phyloP scores from a whole-genome alignment of 2,888 invertebrate genomes.

The Tribolium freemani region DNA sequence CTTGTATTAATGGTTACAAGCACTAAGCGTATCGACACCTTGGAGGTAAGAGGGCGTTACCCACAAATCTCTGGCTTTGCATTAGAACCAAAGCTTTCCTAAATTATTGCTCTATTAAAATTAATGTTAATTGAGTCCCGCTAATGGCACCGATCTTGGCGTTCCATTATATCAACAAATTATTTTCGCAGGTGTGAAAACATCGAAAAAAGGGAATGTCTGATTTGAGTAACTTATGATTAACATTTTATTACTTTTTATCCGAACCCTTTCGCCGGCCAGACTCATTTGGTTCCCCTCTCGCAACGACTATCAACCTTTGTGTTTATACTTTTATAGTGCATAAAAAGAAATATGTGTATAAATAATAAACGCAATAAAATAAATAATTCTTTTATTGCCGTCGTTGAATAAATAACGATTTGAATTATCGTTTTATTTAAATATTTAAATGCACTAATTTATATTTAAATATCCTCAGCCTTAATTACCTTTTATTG shows the following conservation, averaged over 20 bases:
- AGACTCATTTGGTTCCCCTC: constrained; percentile 53
- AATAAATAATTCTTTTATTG: constrained; percentile 61
- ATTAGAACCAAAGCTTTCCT: constrained; percentile 15
- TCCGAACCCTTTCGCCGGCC: constrained; percentile 43
- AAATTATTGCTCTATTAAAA: constrained; percentile 20
- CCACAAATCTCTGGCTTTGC: constrained; percentile 4
- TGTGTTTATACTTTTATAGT: constrained; percentile 58
- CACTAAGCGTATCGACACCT: constrained; percentile 21
- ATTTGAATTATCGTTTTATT: constrained; percentile 49
- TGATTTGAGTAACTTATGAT: constrained; percentile 57
- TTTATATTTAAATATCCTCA: constrained; percentile 56
- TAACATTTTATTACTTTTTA: constrained; percentile 61
- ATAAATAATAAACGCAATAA: constrained; percentile 61
- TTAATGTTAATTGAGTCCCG: constrained; percentile 22
- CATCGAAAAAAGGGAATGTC: not conserved
- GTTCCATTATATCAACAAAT: not conserved
- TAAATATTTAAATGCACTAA: constrained; percentile 57
- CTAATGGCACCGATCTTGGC: not conserved
- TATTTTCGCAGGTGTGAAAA: not conserved
- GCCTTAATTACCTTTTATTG: constrained; percentile 51
- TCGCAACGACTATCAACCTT: constrained; percentile 59
- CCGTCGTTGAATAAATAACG: constrained; percentile 53
- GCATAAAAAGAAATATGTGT: constrained; percentile 61
- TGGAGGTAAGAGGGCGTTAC: constrained; percentile 14
- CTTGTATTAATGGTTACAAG: constrained; percentile 16